Conservation (phyloP, 2,888 invertebrate genomes). For the Heliconius erato region DNA sequence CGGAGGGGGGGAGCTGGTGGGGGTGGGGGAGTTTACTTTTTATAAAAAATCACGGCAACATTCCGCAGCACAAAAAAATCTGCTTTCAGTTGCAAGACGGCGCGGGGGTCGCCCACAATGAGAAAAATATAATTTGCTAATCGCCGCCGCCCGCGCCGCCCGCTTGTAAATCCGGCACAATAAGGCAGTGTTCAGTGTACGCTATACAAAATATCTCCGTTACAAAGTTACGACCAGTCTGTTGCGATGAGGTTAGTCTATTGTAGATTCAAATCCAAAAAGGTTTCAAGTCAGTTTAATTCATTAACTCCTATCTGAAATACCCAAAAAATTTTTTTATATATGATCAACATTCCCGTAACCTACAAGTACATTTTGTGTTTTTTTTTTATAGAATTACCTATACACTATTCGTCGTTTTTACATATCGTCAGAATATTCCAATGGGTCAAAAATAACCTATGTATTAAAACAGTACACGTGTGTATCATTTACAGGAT, state of each 20-base stretch:
- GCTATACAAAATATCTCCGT: constrained; percentile 84
- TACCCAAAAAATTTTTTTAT: constrained; percentile 72
- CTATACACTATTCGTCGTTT: constrained; percentile 80
- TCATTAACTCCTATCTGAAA: constrained; percentile 82
- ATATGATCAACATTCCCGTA: constrained; percentile 84
- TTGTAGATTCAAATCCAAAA: constrained; percentile 86
- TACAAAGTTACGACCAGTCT: constrained; percentile 84
- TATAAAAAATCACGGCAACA: constrained; percentile 78
- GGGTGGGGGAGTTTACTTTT: constrained; percentile 63
- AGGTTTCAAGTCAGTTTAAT: constrained; percentile 79
- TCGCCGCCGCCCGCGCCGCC: constrained; percentile 65
- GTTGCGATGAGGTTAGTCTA: constrained; percentile 83
- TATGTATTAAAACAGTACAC: constrained; percentile 64
- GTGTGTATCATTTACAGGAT: constrained; percentile 57
- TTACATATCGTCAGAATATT: constrained; percentile 80
- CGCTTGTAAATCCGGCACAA: constrained; percentile 79
- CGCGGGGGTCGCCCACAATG: constrained; percentile 60
- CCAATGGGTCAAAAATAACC: constrained; percentile 78
- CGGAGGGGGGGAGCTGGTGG: not conserved
- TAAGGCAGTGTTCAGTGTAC: constrained; percentile 85
- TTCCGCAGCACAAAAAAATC: constrained; percentile 75
- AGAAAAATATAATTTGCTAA: constrained; percentile 76
- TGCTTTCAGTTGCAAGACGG: constrained; percentile 74
- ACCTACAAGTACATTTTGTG: constrained; percentile 84
- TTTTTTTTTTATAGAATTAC: constrained; percentile 79